Evolutionary conservation across 2,888 invertebrate genomes (phyloP).

Genomic region (Scaptomyza flava): DNA sequence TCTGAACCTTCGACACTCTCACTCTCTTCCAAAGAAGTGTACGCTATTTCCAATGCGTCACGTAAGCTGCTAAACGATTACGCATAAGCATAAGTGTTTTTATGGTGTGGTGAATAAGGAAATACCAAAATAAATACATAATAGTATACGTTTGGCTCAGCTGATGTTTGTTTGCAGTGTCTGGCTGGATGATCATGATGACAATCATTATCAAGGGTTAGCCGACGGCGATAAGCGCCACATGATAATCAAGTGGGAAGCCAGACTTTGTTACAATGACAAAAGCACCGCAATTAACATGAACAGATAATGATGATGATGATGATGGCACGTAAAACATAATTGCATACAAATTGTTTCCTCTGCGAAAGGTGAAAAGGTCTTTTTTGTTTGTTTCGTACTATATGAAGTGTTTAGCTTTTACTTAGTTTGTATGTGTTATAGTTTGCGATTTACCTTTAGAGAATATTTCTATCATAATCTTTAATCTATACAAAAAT

Average conservation of each 20-base stretch:
- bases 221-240: constrained; percentile 28
- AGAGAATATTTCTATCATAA: neutral
- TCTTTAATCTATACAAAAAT: neutral
- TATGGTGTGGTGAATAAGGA: neutral
- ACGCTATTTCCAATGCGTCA: neutral
- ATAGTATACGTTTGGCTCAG: constrained; percentile 48
- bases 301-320: constrained; percentile 11
- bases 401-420: neutral
- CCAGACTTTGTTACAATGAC: constrained; percentile 54
- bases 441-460: neutral
- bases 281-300: constrained; percentile 46
- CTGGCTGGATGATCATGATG: constrained; percentile 46
- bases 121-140: constrained; percentile 20
- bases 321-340: constrained; percentile 1
- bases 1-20: neutral
- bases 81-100: neutral
- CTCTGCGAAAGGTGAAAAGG: constrained; percentile 33
- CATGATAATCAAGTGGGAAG: constrained; percentile 24
- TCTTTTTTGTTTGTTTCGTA: constrained; percentile 1
- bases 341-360: constrained; percentile 50
- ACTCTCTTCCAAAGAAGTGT: neutral
- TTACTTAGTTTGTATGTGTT: neutral
- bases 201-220: constrained; percentile 19
- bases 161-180: constrained; percentile 65
- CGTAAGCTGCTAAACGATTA: neutral